phyloP scores from a whole-genome alignment of 2,113 vertebrate genomes.

The Gasterosteus nipponicus region DNA sequence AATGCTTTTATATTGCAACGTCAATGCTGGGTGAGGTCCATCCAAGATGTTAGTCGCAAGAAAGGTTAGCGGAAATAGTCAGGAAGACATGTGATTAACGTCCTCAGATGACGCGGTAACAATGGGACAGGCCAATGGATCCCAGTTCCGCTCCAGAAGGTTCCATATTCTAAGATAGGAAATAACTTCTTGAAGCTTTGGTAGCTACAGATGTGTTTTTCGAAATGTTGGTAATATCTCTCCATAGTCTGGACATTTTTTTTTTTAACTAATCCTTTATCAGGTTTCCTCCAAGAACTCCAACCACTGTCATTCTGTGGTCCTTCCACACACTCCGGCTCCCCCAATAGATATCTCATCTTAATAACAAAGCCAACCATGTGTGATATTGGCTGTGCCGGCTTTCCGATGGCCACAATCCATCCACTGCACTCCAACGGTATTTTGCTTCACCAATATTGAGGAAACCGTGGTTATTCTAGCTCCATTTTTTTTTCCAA shows the following conservation, averaged over 20 bases:
- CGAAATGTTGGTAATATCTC: slow-evolving; percentile 19
- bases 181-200: not conserved
- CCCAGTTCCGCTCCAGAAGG: slow-evolving; percentile 3
- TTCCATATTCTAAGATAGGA: slow-evolving; percentile 12
- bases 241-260: not conserved
- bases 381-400: slow-evolving; percentile 72
- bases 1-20: not conserved
- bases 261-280: slow-evolving; percentile 30
- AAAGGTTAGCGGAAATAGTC: not conserved
- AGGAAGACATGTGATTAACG: not conserved
- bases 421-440: slow-evolving; percentile 46
- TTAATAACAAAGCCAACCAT: slow-evolving; percentile 69
- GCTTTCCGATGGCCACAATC: slow-evolving; percentile 49
- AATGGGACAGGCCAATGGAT: not conserved
- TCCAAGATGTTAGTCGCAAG: not conserved
- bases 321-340: slow-evolving; percentile 29
- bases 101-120: too few relatives aligned
- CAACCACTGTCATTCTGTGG: slow-evolving; percentile 19
- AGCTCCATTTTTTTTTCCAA: slow-evolving; percentile 21
- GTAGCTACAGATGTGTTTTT: slow-evolving; percentile 2
- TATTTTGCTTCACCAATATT: slow-evolving; percentile 44
- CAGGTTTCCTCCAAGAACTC: slow-evolving; percentile 6
- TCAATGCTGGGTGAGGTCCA: not conserved
- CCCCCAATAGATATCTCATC: slow-evolving; percentile 58
- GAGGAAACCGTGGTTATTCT: slow-evolving; percentile 46